Evolutionary conservation across 2,113 vertebrate genomes (phyloP).

Genomic region (Terrapene triunguis): DNA sequence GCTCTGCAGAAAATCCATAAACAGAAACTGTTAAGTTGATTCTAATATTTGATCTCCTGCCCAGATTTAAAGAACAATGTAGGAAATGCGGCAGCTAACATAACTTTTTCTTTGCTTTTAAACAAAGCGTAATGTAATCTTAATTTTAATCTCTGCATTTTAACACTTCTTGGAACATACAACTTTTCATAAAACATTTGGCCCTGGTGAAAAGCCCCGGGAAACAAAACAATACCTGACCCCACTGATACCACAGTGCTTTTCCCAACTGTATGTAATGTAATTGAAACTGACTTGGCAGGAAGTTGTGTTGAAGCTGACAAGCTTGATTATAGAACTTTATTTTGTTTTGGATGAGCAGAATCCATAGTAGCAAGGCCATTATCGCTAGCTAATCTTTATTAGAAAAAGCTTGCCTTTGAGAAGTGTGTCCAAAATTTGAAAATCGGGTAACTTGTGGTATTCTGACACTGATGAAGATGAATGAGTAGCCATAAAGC

Average conservation of each 20-base stretch:
- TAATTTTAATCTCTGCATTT: background rate
- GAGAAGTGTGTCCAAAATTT: background rate
- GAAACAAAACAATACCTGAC: slow-evolving; percentile 55
- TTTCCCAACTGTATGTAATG: background rate
- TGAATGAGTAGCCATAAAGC: background rate
- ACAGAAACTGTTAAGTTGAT: background rate
- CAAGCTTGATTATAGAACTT: slow-evolving; percentile 27
- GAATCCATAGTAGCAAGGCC: slow-evolving; percentile 16
- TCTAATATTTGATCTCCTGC: accelerated
- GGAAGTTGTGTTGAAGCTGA: background rate
- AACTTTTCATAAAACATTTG: slow-evolving; percentile 36
- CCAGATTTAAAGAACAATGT: background rate
- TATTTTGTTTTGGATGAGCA: slow-evolving; percentile 21
- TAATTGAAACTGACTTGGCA: slow-evolving; percentile 52
- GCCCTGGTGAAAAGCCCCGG: slow-evolving; percentile 14
- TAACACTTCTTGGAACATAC: slow-evolving; percentile 23
- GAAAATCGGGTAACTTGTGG: background rate
- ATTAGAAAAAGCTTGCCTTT: slow-evolving; percentile 7
- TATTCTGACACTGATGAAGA: background rate
- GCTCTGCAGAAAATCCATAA: background rate
- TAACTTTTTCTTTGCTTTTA: background rate
- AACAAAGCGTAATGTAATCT: background rate
- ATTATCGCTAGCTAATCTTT: background rate
- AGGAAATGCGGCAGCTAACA: accelerated
- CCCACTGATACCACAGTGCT: slow-evolving; percentile 63